phyloP scores from a whole-genome alignment of 2,888 invertebrate species.

The Diachrysia chrysitis region DNA sequence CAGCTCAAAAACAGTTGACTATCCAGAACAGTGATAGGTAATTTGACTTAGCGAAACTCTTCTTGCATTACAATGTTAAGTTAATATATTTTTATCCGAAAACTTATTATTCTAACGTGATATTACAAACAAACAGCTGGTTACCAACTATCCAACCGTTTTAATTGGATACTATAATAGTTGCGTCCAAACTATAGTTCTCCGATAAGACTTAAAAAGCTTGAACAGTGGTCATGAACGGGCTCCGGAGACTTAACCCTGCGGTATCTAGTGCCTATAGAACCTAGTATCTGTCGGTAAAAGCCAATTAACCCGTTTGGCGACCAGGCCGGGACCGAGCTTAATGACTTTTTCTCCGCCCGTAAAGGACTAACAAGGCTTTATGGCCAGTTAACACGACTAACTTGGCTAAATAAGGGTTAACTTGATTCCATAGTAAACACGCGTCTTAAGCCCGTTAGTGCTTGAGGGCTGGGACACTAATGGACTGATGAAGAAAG shows the following conservation, averaged over 20 bases:
- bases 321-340: slow-evolving; percentile 23
- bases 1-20: no score
- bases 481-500: neutral
- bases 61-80: no score
- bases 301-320: slow-evolving; percentile 50
- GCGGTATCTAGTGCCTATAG: slow-evolving; percentile 7
- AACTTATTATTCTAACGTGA: no score
- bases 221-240: slow-evolving; percentile 15
- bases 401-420: slow-evolving; percentile 12
- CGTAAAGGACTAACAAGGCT: slow-evolving; percentile 45
- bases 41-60: no score
- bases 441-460: slow-evolving; percentile 30
- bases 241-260: slow-evolving; percentile 21
- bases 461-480: slow-evolving; percentile 13
- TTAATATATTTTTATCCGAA: no score
- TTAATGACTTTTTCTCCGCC: slow-evolving; percentile 55
- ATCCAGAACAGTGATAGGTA: no score
- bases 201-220: slow-evolving; percentile 32
- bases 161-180: no score
- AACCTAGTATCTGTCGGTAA: slow-evolving; percentile 18
- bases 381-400: slow-evolving; percentile 35
- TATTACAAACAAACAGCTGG: no score
- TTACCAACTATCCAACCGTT: no score
- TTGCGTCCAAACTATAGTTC: slow-evolving; percentile 3
- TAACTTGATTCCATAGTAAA: slow-evolving; percentile 40